Evolutionary conservation across 2,113 vertebrate species (phyloP), one percentile per base, ranked within the genome.

Genomic region (Percina caprodes): DNA sequence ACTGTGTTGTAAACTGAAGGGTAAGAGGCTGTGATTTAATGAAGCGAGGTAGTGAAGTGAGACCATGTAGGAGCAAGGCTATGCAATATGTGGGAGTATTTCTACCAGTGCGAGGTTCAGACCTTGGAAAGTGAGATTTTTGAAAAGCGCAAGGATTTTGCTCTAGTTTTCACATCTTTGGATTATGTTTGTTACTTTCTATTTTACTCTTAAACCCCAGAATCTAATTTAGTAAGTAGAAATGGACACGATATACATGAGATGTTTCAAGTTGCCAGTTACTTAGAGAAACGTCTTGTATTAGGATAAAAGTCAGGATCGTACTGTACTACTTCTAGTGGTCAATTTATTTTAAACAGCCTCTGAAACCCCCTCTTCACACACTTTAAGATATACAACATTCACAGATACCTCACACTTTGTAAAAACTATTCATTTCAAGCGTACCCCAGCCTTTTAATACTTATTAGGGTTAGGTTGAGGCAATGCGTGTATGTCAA

Each of bases 21-120:
- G 75, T 72, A 72, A 72, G 67, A 72, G 55, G 76, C 24, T 79
- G 71, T 80, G 77, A 83, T 70, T 69, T 60, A 79, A 82, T 77
- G 61, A 80, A 80, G 52, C 10, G 23, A 76, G 68, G 60, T 51
- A 16, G 33, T 61, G 66, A 75, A 75, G 67, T 69, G 77, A 85
- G 35, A 79, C 74, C 66, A 55, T 66, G 55, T 23, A 5, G 45
- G 45, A 70, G 69, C 62, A 55, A 62, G 18, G 45, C 24, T 54
- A 58, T 75, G 39, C 33, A 58, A 11, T 58, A 19, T 35, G 58
- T n/a, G 26, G 69, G 10, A 51, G 33, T 35, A 3, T 9, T 21
- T 45, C 39, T 45, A 13, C 12, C 18, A 33, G 30, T 39, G 6
- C 7, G 74, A 58, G 39, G 62, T 66, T 49, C 3, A 35, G 48